Evolutionary conservation across 2,113 vertebrate genomes (phyloP).

Genomic region (Gymnorhina tibicen): DNA sequence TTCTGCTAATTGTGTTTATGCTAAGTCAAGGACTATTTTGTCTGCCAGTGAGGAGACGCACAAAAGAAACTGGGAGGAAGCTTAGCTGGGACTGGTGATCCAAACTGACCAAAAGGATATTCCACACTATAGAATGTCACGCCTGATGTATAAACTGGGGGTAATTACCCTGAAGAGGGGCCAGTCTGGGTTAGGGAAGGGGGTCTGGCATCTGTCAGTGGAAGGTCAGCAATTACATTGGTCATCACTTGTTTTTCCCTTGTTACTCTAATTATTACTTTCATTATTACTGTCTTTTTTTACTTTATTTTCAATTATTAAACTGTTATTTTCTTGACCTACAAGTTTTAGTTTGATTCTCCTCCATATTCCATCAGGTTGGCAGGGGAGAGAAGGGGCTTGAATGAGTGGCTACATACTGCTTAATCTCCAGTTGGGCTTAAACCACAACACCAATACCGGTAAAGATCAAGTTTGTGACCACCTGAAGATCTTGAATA

Average conservation of each 20-base stretch:
- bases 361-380: background rate
- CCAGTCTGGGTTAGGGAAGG: background rate
- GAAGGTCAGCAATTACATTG: background rate
- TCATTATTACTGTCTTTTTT: background rate
- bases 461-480: background rate
- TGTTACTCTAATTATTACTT: background rate
- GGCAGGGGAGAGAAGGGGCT: background rate
- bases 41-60: background rate
- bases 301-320: background rate
- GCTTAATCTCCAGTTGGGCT: background rate
- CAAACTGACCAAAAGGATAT: background rate
- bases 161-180: background rate
- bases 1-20: background rate
- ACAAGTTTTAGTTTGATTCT: background rate
- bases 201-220: background rate
- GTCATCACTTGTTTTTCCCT: background rate
- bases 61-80: background rate
- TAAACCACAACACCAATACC: background rate
- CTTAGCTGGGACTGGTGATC: background rate
- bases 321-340: background rate
- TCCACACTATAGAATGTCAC: background rate
- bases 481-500: background rate
- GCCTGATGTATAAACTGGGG: background rate
- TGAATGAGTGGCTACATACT: background rate
- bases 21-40: background rate